Evolutionary conservation across 2,888 invertebrate genomes (phyloP).

Genomic region (Agrilus mali): DNA sequence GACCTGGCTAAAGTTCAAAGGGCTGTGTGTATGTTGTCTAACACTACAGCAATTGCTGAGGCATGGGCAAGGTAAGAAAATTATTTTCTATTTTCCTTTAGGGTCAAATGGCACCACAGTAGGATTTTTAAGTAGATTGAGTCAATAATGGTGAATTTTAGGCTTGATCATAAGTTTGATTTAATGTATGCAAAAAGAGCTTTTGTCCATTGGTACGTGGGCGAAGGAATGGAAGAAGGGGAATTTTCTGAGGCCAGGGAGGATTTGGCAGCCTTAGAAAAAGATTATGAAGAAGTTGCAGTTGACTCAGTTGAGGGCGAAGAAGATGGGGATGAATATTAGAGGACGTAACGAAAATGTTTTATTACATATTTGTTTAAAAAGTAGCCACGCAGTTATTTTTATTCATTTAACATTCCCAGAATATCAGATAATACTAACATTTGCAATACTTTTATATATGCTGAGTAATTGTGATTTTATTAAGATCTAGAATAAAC

Average conservation of each 20-base stretch:
- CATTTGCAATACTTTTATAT: too few relatives aligned
- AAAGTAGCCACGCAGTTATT: too few relatives aligned
- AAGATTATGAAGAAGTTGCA: slow-evolving; percentile 69
- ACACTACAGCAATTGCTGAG: slow-evolving; percentile 92
- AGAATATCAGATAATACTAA: too few relatives aligned
- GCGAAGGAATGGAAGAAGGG: slow-evolving; percentile 79
- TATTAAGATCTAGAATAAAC: too few relatives aligned
- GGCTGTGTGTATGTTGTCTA: slow-evolving; percentile 94
- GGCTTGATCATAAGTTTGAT: slow-evolving; percentile 89
- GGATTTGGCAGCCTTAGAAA: slow-evolving; percentile 68
- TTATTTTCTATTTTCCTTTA: slow-evolving; percentile 9
- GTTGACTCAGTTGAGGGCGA: slow-evolving; percentile 62
- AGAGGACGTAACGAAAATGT: slow-evolving; percentile 14
- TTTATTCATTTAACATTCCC: too few relatives aligned
- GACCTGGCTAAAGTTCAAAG: slow-evolving; percentile 87
- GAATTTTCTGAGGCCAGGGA: slow-evolving; percentile 82
- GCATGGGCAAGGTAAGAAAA: slow-evolving; percentile 72
- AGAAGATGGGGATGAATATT: slow-evolving; percentile 57
- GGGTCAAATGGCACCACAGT: too few relatives aligned
- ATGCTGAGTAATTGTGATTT: too few relatives aligned
- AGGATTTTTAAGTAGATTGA: background rate
- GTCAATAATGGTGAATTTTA: slow-evolving; percentile 24
- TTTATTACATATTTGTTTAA: too few relatives aligned
- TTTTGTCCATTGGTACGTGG: slow-evolving; percentile 91
- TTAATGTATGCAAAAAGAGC: slow-evolving; percentile 93